phyloP scores from a whole-genome alignment of 2,888 invertebrate species.

The Callimorpha dominula region DNA sequence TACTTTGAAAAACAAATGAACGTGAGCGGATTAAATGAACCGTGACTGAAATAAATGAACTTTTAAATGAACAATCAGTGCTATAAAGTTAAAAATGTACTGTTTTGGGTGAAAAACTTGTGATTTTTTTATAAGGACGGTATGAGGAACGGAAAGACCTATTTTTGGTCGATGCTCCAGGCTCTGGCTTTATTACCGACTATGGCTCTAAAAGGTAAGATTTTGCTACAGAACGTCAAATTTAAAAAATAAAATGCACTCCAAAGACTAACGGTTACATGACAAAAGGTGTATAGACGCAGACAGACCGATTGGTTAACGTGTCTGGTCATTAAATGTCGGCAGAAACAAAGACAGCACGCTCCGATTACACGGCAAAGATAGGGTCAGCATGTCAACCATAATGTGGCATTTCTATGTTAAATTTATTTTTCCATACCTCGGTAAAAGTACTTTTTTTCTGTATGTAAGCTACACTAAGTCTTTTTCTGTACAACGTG shows the following conservation, averaged over 20 bases:
- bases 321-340: neutral
- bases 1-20: slow-evolving; percentile 24
- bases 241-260: neutral
- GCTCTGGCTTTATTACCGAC: slow-evolving; percentile 78
- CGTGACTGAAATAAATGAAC: slow-evolving; percentile 52
- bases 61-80: slow-evolving; percentile 43
- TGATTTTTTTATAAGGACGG: slow-evolving; percentile 63
- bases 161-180: slow-evolving; percentile 80
- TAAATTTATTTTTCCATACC: neutral
- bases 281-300: neutral
- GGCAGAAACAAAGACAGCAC: neutral
- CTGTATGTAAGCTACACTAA: too few species aligned
- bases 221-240: neutral
- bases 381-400: neutral
- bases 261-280: neutral
- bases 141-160: slow-evolving; percentile 79
- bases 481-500: too few species aligned
- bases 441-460: too few species aligned
- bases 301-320: neutral
- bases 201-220: slow-evolving; percentile 81
- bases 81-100: slow-evolving; percentile 62
- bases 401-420: neutral
- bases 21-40: slow-evolving; percentile 40
- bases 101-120: slow-evolving; percentile 64
- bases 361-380: neutral